These are phyloP conservation scores for Cheilosia soror DNA, from an alignment of 2,888 invertebrate genomes.

Conservation along the genomic window DNA sequence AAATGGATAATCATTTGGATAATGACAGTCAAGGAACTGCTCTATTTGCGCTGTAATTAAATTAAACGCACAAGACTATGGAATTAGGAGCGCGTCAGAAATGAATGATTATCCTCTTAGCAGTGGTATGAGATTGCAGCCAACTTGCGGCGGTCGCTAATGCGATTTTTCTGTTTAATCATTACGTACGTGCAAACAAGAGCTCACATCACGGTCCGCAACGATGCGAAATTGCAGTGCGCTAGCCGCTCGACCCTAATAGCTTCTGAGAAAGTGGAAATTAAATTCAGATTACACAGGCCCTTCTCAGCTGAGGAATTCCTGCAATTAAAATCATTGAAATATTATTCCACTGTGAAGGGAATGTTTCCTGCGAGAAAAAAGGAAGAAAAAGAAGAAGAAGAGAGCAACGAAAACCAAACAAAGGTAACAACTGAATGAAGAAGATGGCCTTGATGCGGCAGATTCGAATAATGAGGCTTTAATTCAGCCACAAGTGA, in stretches of 20 bases:
- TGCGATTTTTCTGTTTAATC: slow-evolving; percentile 74
- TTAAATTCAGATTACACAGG: slow-evolving; percentile 70
- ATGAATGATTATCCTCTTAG: slow-evolving; percentile 72
- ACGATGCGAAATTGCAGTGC: slow-evolving; percentile 41
- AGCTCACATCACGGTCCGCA: slow-evolving; percentile 31
- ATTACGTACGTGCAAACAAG: slow-evolving; percentile 68
- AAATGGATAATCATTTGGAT: slow-evolving; percentile 4
- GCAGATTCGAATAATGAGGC: slow-evolving; percentile 34
- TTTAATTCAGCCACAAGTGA: slow-evolving; percentile 23
- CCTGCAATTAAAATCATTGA: slow-evolving; percentile 71
- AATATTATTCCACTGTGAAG: slow-evolving; percentile 55
- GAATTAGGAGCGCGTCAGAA: slow-evolving; percentile 53
- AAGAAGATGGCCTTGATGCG: slow-evolving; percentile 28
- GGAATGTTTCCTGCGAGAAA: slow-evolving; percentile 6
- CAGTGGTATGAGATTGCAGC: slow-evolving; percentile 39
- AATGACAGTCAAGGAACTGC: slow-evolving; percentile 34
- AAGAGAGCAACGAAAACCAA: neutral
- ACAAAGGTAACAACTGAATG: slow-evolving; percentile 45
- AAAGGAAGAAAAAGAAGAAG: neutral
- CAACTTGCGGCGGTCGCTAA: slow-evolving; percentile 53
- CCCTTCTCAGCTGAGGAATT: slow-evolving; percentile 43
- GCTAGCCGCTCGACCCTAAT: slow-evolving; percentile 49
- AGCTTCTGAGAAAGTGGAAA: slow-evolving; percentile 71
- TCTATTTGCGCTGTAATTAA: slow-evolving; percentile 69
- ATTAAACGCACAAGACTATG: slow-evolving; percentile 53